phyloP scores from a whole-genome alignment of 2,888 invertebrate genomes.

The Agonum fuliginosum region DNA sequence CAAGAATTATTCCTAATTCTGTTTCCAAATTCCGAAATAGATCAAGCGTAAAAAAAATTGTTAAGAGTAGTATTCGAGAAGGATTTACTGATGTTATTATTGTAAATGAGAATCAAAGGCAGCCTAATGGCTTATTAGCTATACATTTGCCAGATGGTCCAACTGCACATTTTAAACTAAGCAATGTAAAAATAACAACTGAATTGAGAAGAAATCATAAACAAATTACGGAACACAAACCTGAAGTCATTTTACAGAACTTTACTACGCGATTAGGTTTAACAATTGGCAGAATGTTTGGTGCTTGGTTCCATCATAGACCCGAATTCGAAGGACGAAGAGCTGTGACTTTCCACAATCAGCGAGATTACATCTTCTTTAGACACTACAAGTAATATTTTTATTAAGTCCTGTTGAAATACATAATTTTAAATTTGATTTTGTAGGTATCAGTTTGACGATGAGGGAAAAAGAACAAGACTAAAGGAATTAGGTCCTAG shows the following conservation, averaged over 20 bases:
- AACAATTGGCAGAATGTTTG: constrained; percentile 93
- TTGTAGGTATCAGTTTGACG: constrained; percentile 89
- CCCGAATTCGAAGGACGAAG: constrained; percentile 96
- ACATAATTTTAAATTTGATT: neutral
- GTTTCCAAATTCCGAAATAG: constrained; percentile 89
- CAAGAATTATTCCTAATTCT: constrained; percentile 94
- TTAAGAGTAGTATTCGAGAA: constrained; percentile 87
- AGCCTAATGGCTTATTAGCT: constrained; percentile 93
- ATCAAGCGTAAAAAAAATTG: constrained; percentile 94
- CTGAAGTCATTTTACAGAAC: constrained; percentile 97
- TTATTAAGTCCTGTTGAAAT: neutral
- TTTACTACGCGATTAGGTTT: constrained; percentile 96
- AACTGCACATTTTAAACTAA: constrained; percentile 95
- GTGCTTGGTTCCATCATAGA: constrained; percentile 95
- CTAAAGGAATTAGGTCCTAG: constrained; percentile 97
- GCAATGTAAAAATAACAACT: constrained; percentile 92
- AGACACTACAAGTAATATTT: constrained; percentile 92
- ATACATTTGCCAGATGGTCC: constrained; percentile 98
- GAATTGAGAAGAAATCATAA: constrained; percentile 87
- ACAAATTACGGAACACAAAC: constrained; percentile 90
- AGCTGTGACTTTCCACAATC: constrained; percentile 98
- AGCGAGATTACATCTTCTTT: constrained; percentile 98
- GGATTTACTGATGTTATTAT: constrained; percentile 92
- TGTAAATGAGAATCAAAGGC: constrained; percentile 94
- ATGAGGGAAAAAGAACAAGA: constrained; percentile 82